A percentile compares a stretch with the other conserved stretches of the same genome.
Conservation (phyloP, 2,888 invertebrate species). For the Perithous albicinctus region DNA sequence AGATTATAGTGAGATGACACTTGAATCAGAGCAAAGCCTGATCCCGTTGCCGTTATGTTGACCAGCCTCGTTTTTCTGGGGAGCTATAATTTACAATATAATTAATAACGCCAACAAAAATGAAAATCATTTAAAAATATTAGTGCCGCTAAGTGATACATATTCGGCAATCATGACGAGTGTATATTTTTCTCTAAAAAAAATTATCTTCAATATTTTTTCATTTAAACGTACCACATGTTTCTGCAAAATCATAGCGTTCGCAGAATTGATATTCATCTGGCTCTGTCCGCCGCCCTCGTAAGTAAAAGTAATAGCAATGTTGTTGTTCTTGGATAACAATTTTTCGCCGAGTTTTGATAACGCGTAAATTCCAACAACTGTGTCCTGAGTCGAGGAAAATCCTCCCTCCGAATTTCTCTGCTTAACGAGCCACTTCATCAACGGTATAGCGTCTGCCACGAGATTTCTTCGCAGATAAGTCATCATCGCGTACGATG, state of each 20-base stretch:
- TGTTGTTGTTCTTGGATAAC: slow-evolving; percentile 85
- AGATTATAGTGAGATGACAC: slow-evolving; percentile 93
- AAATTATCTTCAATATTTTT: background rate
- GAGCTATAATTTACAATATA: slow-evolving; percentile 81
- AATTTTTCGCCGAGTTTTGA: slow-evolving; percentile 88
- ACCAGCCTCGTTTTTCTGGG: slow-evolving; percentile 87
- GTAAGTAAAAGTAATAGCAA: slow-evolving; percentile 86
- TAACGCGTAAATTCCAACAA: slow-evolving; percentile 90
- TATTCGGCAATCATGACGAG: no score
- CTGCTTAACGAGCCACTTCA: slow-evolving; percentile 91
- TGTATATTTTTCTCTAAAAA: no score
- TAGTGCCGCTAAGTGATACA: no score
- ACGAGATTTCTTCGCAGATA: slow-evolving; percentile 86
- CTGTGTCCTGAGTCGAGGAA: slow-evolving; percentile 91
- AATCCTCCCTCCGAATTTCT: slow-evolving; percentile 90
- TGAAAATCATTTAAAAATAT: no score
- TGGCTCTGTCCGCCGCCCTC: slow-evolving; percentile 86
- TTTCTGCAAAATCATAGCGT: slow-evolving; percentile 93
- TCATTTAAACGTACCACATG: slow-evolving; percentile 87
- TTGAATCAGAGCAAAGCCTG: slow-evolving; percentile 92
- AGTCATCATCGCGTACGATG: slow-evolving; percentile 94
- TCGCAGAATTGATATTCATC: slow-evolving; percentile 91
- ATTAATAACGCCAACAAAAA: slow-evolving; percentile 15
- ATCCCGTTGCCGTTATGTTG: slow-evolving; percentile 91
- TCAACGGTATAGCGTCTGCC: slow-evolving; percentile 87